Evolutionary conservation across 2,888 invertebrate species (phyloP), one percentile per base, ranked within the genome.

Genomic region (Tanypteryx hageni): DNA sequence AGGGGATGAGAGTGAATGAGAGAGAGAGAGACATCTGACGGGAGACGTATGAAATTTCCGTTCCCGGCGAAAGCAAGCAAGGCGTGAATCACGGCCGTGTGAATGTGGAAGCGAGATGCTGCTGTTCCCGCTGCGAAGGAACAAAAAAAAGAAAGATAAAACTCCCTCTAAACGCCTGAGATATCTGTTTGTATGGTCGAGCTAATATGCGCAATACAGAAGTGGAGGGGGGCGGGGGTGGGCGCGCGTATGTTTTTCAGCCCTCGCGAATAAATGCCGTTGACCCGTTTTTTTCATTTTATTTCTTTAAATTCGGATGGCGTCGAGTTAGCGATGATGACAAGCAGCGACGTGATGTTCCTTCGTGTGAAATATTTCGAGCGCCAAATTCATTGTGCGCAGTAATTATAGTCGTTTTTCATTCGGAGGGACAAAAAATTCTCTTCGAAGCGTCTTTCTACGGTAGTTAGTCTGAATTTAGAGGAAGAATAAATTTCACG

Each of bases 211-310:
- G 5, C 44, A 5, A 44, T 44, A 16, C 10, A 44, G 82, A 13
- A 82, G 82, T 11, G 10, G 82, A 2, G 11, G 8, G 82, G 82
- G 16, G 2, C 14, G 44, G 44, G 27, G 18, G 16, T 22, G 14
- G 59, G 61, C 18, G 61, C 31, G 44, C 31, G 14, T 3, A 18
- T 31, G 64, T 44, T 27, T 89, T 68, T 89, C 44, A 68, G 44
- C 89, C 31, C 31, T 64, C 18, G 64, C 68, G 61, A 83, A 83
- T 83, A 83, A 83, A 83, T 83, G 83, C 83, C n/a, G 83, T 83
- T 83, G 44, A 27, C 18, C 56, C 83, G 57, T 57, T 57, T n/a
- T 57, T 57, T 18, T 27, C 14, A 18, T 18, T n/a, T 57, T 57
- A 57, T 57, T 57, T 27, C 57, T 64, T 83, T 83, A 56, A 83